phyloP scores from a whole-genome alignment of 2,113 vertebrate genomes.

The Microcebus ravelobensis region DNA sequence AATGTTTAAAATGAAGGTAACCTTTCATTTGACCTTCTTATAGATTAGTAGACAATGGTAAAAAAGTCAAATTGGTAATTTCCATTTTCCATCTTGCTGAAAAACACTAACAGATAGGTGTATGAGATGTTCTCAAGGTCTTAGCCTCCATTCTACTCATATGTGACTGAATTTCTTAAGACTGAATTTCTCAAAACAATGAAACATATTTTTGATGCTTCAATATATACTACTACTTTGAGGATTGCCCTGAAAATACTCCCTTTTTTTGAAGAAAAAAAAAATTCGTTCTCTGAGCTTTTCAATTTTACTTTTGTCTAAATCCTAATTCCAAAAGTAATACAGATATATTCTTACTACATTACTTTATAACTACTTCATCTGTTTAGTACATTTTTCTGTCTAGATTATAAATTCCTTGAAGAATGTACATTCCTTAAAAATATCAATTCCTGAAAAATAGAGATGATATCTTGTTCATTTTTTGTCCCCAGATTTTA shows the following conservation, averaged over 20 bases:
- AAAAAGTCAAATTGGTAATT: constrained; percentile 62
- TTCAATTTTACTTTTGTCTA: not conserved
- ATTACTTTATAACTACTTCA: not conserved
- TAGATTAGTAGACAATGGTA: constrained; percentile 62
- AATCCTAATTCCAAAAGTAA: not conserved
- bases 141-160: not conserved
- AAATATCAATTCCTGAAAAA: not conserved
- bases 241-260: not conserved
- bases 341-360: not conserved
- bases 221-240: not conserved
- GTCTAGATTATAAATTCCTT: not conserved
- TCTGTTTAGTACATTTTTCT: not conserved
- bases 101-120: constrained; percentile 28
- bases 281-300: not conserved
- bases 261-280: not conserved
- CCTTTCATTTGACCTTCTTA: constrained; percentile 75
- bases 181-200: not conserved
- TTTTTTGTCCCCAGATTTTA: not conserved
- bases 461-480: not conserved
- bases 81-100: constrained; percentile 46
- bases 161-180: not conserved
- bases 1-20: constrained; percentile 69
- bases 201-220: constrained; percentile 10
- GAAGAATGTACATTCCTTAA: not conserved
- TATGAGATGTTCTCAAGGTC: not conserved